These are phyloP conservation scores for Epinephelus malabaricus DNA, from an alignment of 2,797 vertebrate genomes.

Conservation along the genomic window DNA sequence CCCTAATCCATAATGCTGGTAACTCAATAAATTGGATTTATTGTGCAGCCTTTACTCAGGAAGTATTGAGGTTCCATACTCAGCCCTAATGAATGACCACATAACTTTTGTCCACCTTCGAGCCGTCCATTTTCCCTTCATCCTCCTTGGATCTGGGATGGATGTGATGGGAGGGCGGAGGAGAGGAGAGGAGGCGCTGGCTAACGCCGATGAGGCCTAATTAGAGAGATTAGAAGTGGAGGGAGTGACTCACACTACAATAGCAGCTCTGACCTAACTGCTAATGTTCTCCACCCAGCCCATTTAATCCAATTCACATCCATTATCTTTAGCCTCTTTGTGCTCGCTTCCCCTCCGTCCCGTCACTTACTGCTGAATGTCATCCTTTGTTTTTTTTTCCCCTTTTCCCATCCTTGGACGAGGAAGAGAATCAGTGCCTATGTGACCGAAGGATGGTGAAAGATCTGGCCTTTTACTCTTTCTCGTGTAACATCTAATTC, in stretches of 20 bases:
- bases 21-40: conserved; percentile 17
- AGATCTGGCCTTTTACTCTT: conserved; percentile 27
- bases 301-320: conserved; percentile 82
- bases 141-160: conserved; percentile 50
- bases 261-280: conserved; percentile 82
- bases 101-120: conserved; percentile 15
- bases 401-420: conserved; percentile 12
- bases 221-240: conserved; percentile 83
- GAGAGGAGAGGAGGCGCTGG: conserved; percentile 37
- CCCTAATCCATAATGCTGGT: not conserved
- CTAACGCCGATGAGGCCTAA: conserved; percentile 78
- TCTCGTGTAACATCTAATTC: conserved; percentile 12
- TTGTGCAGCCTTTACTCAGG: not conserved
- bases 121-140: conserved; percentile 11
- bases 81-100: conserved; percentile 11
- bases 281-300: conserved; percentile 80
- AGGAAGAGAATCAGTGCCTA: conserved; percentile 14
- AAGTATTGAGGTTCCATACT: conserved; percentile 3
- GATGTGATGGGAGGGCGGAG: conserved; percentile 15
- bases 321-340: conserved; percentile 75
- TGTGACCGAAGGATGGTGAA: conserved; percentile 26
- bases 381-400: conserved; percentile 58
- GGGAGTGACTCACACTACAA: conserved; percentile 78
- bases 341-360: conserved; percentile 43
- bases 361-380: conserved; percentile 66